Conservation (phyloP, 2,888 invertebrate species). For the Acanthosepion lycidas region DNA sequence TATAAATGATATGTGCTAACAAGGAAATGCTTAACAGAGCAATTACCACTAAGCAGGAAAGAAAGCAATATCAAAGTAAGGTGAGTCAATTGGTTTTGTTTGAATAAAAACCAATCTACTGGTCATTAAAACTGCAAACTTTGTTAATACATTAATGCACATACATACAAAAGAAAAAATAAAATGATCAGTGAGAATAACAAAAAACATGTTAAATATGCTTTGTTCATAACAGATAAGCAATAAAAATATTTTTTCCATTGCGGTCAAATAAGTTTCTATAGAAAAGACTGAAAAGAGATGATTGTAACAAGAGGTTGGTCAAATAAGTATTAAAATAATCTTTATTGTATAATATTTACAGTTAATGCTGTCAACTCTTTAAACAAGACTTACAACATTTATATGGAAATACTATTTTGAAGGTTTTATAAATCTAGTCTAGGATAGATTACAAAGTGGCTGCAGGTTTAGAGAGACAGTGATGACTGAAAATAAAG, state of each 20-base stretch:
- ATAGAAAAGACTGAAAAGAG: neutral
- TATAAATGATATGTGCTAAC: too few relatives aligned
- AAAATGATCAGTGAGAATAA: neutral
- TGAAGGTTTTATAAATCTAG: neutral
- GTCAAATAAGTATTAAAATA: neutral
- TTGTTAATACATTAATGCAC: neutral
- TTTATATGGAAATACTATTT: neutral
- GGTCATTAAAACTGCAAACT: neutral
- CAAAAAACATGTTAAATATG: neutral
- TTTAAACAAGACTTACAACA: neutral
- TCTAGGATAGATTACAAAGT: too few relatives aligned
- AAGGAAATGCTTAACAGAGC: too few relatives aligned
- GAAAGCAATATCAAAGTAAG: too few relatives aligned
- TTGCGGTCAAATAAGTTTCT: neutral
- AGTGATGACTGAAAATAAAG: neutral
- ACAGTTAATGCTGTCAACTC: neutral
- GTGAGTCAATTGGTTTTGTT: neutral
- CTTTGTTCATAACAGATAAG: neutral
- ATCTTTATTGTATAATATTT: neutral
- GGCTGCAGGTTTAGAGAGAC: too few relatives aligned
- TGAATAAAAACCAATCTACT: neutral
- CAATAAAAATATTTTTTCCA: neutral
- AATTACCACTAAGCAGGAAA: too few relatives aligned
- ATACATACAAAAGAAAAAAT: neutral
- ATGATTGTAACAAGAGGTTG: neutral